These are phyloP conservation scores for Petrocephalus sullivani DNA, from an alignment of 2,797 vertebrate species.

Conservation along the genomic window DNA sequence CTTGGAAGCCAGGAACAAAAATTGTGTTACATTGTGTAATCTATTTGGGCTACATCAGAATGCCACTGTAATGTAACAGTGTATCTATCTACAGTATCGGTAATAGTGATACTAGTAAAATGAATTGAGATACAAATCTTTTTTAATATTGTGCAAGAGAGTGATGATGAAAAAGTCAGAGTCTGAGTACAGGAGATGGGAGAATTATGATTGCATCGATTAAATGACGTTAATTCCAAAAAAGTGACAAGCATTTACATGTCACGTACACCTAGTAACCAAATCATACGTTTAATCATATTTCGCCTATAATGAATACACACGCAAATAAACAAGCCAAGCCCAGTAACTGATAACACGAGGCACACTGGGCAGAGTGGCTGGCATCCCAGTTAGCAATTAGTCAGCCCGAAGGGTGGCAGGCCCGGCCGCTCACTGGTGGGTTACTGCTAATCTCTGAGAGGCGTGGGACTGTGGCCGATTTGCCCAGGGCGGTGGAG, in stretches of 20 bases:
- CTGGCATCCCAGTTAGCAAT: slow-evolving; percentile 1
- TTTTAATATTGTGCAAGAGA: background rate
- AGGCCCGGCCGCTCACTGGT: background rate
- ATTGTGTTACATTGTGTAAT: no score
- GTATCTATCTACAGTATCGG: background rate
- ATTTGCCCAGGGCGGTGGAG: slow-evolving; percentile 29
- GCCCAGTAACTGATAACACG: background rate
- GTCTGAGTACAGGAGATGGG: background rate
- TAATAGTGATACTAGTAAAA: background rate
- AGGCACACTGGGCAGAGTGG: background rate
- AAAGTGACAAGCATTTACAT: background rate
- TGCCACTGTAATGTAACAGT: background rate
- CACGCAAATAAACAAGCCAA: background rate
- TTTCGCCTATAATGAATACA: background rate
- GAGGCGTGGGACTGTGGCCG: slow-evolving; percentile 25
- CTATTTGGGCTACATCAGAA: background rate
- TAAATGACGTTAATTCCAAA: background rate
- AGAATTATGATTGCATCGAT: background rate
- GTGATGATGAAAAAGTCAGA: background rate
- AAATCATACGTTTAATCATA: background rate
- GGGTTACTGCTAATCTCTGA: slow-evolving; percentile 6
- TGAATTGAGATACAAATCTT: background rate
- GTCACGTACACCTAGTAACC: background rate
- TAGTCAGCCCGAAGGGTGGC: background rate
- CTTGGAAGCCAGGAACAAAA: no score